Conservation (phyloP, 1,140 invertebrate species). For the Brachystomella parvula region DNA sequence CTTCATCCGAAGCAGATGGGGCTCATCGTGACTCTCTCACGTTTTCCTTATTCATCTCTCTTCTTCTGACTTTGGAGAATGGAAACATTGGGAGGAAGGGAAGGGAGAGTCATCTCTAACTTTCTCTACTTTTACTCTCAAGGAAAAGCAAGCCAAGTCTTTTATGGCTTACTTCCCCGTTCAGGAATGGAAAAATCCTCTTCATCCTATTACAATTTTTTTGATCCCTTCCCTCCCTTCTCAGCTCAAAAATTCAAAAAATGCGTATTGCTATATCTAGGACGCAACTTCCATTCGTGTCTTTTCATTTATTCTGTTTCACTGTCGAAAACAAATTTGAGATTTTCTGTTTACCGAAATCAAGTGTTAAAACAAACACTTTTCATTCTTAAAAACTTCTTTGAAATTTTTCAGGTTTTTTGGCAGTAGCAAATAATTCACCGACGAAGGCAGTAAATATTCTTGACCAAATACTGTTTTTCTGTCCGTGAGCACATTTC, state of each 20-base stretch:
- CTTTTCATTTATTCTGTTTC: too few relatives aligned
- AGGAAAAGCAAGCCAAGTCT: not conserved
- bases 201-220: conserved; percentile 8
- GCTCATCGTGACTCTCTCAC: not conserved
- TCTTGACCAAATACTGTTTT: not conserved
- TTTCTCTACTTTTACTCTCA: not conserved
- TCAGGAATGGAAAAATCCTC: not conserved
- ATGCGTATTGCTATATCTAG: too few relatives aligned
- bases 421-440: not conserved
- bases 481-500: too few relatives aligned
- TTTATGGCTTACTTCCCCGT: not conserved
- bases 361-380: not conserved
- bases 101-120: not conserved
- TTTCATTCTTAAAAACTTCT: not conserved
- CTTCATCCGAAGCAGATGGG: conserved; percentile 37
- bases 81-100: not conserved
- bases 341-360: not conserved
- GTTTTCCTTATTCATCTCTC: too few relatives aligned
- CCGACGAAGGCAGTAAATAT: not conserved
- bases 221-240: not conserved
- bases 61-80: not conserved
- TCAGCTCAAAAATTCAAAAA: not conserved
- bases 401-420: not conserved
- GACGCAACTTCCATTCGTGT: too few relatives aligned
- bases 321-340: not conserved